A percentile compares a stretch with the other conserved stretches of the same genome.
These are phyloP conservation scores for Sarcoramphus papa DNA, from an alignment of 2,797 vertebrate species.

Conservation along the genomic window DNA sequence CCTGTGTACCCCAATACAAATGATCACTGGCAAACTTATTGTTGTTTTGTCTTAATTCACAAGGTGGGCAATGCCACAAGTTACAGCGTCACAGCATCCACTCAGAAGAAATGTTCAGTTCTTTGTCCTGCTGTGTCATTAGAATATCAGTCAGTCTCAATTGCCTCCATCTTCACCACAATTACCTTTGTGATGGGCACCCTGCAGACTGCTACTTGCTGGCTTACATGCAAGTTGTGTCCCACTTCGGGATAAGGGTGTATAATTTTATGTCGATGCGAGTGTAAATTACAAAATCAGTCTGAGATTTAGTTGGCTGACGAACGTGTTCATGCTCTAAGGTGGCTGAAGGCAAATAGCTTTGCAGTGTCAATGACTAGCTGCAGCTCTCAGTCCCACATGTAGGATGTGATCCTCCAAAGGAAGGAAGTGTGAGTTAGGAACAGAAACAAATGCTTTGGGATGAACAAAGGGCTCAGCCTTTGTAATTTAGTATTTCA, in stretches of 20 bases:
- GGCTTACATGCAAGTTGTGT: neutral
- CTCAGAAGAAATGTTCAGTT: neutral
- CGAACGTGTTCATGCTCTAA: neutral
- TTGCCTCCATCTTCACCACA: neutral
- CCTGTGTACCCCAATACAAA: rapidly evolving
- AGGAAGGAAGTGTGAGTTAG: neutral
- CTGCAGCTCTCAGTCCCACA: neutral
- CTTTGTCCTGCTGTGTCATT: neutral
- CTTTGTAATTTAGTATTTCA: constrained; percentile 5
- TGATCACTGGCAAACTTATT: neutral
- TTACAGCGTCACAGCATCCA: neutral
- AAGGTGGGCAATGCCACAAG: neutral
- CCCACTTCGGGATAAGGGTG: neutral
- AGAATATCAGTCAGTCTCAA: neutral
- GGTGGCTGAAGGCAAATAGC: neutral
- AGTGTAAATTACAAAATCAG: neutral
- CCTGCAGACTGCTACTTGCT: neutral
- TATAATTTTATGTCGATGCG: neutral
- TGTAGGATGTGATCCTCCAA: neutral
- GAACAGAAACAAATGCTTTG: neutral
- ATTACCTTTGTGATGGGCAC: neutral
- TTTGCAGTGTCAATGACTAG: neutral
- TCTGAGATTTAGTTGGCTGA: neutral
- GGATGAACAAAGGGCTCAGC: neutral
- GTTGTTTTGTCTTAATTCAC: neutral